Conservation (phyloP, 1,140 invertebrate species). For the Melanaphis sacchari region DNA sequence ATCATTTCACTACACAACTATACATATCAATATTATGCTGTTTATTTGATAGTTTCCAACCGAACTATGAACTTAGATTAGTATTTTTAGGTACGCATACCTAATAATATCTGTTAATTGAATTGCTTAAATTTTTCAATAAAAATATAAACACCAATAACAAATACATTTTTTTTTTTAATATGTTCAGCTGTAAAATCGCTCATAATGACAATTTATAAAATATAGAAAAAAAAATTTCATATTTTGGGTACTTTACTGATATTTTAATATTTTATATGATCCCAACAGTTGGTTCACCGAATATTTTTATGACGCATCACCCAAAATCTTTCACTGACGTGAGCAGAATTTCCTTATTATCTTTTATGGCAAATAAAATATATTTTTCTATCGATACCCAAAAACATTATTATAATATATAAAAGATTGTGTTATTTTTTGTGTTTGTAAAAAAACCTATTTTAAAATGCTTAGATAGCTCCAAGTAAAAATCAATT, state of each 20-base stretch:
- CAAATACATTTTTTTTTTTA: background rate
- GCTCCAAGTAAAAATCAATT: background rate
- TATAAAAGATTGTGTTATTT: slow-evolving; percentile 14
- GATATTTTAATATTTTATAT: slow-evolving; percentile 46
- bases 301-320: slow-evolving; percentile 30
- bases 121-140: background rate
- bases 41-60: background rate
- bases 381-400: slow-evolving; percentile 6
- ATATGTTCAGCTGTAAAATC: background rate
- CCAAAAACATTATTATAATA: background rate
- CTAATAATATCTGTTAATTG: no score
- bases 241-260: slow-evolving; percentile 2
- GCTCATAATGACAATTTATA: background rate
- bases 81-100: no score
- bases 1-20: background rate
- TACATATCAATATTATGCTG: background rate
- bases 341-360: slow-evolving; percentile 29
- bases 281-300: slow-evolving; percentile 38
- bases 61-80: no score
- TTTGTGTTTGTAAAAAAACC: background rate
- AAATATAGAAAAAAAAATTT: background rate
- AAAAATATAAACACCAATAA: background rate
- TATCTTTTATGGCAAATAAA: slow-evolving; percentile 11
- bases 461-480: background rate
- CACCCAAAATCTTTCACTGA: slow-evolving; percentile 23